phyloP scores from a whole-genome alignment of 2,113 vertebrate genomes.

The Argyrosomus japonicus region DNA sequence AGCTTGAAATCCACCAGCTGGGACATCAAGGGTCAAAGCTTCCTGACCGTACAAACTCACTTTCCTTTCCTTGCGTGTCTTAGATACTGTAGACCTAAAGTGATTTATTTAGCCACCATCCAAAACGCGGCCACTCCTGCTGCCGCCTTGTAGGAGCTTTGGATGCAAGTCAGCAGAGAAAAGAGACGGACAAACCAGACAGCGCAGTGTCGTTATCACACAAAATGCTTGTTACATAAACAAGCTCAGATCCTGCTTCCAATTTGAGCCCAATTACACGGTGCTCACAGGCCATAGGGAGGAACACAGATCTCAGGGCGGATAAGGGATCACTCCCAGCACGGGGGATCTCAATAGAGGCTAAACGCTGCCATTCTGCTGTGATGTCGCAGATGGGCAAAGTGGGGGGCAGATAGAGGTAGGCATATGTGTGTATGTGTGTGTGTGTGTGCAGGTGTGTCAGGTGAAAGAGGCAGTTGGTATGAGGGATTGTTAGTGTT shows the following conservation, averaged over 20 bases:
- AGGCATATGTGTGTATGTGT: not conserved
- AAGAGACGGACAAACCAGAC: slow-evolving; percentile 19
- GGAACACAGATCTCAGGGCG: slow-evolving; percentile 72
- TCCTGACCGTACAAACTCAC: not conserved
- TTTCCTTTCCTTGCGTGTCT: not conserved
- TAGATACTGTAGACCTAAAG: not conserved
- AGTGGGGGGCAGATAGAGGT: slow-evolving; percentile 29
- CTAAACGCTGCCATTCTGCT: slow-evolving; percentile 58
- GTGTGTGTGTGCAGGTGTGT: too few species aligned
- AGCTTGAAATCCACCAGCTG: slow-evolving; percentile 8
- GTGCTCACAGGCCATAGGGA: slow-evolving; percentile 64
- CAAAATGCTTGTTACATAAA: slow-evolving; percentile 70
- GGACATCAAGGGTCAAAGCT: slow-evolving; percentile 20
- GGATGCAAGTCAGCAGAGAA: slow-evolving; percentile 39
- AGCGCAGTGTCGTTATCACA: slow-evolving; percentile 55
- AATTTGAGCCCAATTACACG: slow-evolving; percentile 76
- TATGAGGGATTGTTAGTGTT: not conserved
- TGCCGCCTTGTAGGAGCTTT: slow-evolving; percentile 1
- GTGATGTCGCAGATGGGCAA: slow-evolving; percentile 45
- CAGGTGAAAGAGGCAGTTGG: slow-evolving; percentile 9
- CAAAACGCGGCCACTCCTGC: not conserved
- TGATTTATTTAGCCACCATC: not conserved
- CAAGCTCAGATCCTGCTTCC: slow-evolving; percentile 64
- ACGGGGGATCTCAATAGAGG: slow-evolving; percentile 51
- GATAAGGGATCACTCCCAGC: slow-evolving; percentile 65